A percentile compares a stretch with the other conserved stretches of the same genome.
phyloP scores from a whole-genome alignment of 2,888 invertebrate species.

The Masnerella sp. region DNA sequence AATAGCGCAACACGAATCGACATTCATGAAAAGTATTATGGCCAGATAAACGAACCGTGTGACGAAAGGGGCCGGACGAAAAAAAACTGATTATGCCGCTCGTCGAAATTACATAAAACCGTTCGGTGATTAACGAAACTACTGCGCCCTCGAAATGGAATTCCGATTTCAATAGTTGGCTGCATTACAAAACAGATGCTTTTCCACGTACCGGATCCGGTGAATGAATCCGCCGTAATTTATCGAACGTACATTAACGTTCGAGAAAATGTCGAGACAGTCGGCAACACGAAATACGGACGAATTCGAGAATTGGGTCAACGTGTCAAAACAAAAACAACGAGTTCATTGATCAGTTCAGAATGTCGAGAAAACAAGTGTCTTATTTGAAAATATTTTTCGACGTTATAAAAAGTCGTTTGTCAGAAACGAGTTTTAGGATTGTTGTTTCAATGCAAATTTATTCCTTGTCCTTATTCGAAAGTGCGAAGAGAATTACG shows the following conservation, averaged over 20 bases:
- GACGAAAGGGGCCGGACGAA: conserved; percentile 29
- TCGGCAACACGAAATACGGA: conserved; percentile 8
- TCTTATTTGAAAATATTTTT: too few species aligned
- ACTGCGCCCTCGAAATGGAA: conserved; percentile 32
- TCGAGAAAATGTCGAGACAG: conserved; percentile 26
- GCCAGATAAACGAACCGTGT: conserved; percentile 29
- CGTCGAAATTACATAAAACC: conserved; percentile 38
- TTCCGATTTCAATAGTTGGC: conserved; percentile 38
- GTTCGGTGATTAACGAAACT: conserved; percentile 31
- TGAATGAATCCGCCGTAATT: conserved; percentile 34
- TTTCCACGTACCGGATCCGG: conserved; percentile 2
- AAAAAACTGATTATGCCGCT: conserved; percentile 43
- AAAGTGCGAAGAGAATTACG: too few species aligned
- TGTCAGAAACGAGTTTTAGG: too few species aligned
- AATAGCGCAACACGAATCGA: conserved; percentile 32
- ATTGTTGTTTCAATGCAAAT: too few species aligned
- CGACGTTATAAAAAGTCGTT: too few species aligned
- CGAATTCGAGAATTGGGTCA: conserved; percentile 37
- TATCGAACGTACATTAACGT: conserved; percentile 27
- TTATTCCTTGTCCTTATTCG: too few species aligned
- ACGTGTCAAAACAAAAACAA: conserved; percentile 31
- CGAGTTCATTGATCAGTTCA: conserved; percentile 12
- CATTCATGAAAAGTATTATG: conserved; percentile 31
- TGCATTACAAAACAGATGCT: conserved; percentile 22
- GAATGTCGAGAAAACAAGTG: too few species aligned